A percentile compares a stretch with the other conserved stretches of the same genome.
phyloP scores from a whole-genome alignment of 2,888 invertebrate genomes.

The Lasius platythorax region DNA sequence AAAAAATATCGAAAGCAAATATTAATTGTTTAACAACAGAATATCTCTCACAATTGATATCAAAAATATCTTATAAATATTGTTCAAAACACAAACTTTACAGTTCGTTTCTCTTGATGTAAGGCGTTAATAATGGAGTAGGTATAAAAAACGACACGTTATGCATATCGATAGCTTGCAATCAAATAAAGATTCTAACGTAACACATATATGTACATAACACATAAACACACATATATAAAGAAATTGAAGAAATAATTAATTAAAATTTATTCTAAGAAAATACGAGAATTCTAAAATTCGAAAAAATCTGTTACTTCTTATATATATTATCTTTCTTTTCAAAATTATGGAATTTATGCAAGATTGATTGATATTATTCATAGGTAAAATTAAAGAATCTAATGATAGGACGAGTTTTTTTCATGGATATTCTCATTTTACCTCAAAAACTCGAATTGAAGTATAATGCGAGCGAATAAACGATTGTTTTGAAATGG shows the following conservation, averaged over 20 bases:
- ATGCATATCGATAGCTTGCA: conserved; percentile 57
- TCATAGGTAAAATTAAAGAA: neutral
- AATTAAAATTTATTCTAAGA: neutral
- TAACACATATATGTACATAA: neutral
- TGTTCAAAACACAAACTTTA: conserved; percentile 14
- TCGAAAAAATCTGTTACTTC: neutral
- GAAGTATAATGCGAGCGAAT: neutral
- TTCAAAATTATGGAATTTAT: conserved; percentile 27
- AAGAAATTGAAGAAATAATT: conserved; percentile 1
- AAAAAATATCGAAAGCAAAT: neutral
- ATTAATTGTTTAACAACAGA: neutral
- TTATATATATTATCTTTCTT: neutral
- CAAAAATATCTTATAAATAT: neutral
- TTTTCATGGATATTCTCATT: neutral
- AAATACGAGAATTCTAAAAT: neutral
- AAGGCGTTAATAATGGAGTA: conserved; percentile 58
- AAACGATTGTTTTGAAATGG: neutral
- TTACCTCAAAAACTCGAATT: neutral
- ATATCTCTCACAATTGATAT: neutral
- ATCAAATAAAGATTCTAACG: conserved; percentile 50
- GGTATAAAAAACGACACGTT: conserved; percentile 59
- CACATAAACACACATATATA: neutral
- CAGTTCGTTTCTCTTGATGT: conserved; percentile 53
- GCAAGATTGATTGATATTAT: neutral
- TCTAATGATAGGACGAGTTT: neutral